phyloP scores from a whole-genome alignment of 2,113 vertebrate genomes.

The Oenanthe oenanthe region DNA sequence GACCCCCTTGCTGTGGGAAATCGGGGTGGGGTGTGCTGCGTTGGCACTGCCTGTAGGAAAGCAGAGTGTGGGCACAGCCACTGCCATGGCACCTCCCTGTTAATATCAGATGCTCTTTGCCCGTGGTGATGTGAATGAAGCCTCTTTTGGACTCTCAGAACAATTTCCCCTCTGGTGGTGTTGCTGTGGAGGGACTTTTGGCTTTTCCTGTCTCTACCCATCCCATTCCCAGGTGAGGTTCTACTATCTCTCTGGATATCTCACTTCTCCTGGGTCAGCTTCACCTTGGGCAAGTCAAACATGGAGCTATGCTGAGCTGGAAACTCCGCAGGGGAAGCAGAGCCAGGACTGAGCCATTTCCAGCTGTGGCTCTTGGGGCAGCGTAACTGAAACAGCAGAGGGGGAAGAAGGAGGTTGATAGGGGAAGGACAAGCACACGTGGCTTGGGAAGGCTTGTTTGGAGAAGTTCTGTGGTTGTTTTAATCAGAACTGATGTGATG shows the following conservation, averaged over 20 bases:
- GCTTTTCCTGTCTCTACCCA: neutral
- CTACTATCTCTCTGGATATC: neutral
- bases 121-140: fast-evolving
- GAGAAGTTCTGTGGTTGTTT: conserved; percentile 17
- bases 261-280: neutral
- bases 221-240: neutral
- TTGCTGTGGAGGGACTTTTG: neutral
- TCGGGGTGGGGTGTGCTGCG: neutral
- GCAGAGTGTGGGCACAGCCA: neutral
- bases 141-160: neutral
- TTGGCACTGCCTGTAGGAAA: neutral
- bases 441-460: neutral
- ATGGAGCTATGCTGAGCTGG: neutral
- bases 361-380: neutral
- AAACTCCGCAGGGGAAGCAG: neutral
- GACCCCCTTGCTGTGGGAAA: neutral
- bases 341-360: neutral
- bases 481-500: neutral
- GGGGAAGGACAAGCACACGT: neutral
- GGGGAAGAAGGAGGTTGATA: neutral
- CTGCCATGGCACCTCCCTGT: neutral
- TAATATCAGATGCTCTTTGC: neutral
- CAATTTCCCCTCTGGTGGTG: neutral
- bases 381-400: neutral
- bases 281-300: neutral